These are phyloP conservation scores for Phoxinus phoxinus DNA, from an alignment of 2,113 vertebrate species.

Conservation along the genomic window DNA sequence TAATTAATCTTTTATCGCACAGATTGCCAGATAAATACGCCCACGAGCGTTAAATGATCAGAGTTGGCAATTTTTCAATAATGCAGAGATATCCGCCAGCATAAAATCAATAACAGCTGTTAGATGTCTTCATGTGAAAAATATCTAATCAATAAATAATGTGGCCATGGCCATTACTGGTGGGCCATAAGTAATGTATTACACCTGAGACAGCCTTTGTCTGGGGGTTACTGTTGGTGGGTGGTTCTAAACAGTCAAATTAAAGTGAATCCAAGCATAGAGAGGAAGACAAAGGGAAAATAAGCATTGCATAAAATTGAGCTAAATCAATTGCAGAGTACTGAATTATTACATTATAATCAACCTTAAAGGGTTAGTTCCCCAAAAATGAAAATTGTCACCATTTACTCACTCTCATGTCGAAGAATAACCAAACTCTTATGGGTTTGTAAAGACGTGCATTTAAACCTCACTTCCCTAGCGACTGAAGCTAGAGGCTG, in stretches of 20 bases:
- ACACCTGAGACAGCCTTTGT: conserved; percentile 45
- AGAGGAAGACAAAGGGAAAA: conserved; percentile 39
- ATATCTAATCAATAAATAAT: conserved; percentile 70
- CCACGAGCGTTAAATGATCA: conserved; percentile 1
- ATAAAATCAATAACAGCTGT: conserved; percentile 61
- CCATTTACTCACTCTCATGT: no score
- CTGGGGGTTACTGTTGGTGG: background rate
- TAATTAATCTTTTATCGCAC: conserved; percentile 31
- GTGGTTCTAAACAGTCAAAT: background rate
- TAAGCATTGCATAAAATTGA: conserved; percentile 4
- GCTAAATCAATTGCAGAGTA: background rate
- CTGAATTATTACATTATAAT: background rate
- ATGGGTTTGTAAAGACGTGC: background rate
- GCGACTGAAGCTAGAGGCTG: no score
- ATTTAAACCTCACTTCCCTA: no score
- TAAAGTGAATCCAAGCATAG: conserved; percentile 10
- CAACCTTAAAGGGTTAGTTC: background rate
- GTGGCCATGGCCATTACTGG: conserved; percentile 42
- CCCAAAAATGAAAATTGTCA: background rate
- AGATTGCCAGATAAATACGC: conserved; percentile 19
- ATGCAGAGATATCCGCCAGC: conserved; percentile 61
- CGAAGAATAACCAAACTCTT: no score
- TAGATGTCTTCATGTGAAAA: conserved; percentile 62
- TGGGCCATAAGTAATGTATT: conserved; percentile 58
- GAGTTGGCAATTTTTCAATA: conserved; percentile 64